Conservation (phyloP, 1,140 invertebrate species). For the Drosophila rhopaloa region DNA sequence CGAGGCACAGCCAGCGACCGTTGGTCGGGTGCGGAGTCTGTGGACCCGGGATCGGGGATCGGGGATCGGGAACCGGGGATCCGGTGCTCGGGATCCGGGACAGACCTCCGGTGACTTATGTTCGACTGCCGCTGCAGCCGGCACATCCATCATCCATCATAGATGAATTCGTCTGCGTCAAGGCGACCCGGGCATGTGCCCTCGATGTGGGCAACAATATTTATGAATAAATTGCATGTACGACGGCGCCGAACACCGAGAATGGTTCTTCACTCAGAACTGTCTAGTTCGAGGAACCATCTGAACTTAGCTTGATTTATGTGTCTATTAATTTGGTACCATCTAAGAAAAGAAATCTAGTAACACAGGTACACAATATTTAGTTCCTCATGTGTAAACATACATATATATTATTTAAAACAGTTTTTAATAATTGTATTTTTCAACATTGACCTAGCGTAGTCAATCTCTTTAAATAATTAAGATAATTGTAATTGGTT, state of each 20-base stretch:
- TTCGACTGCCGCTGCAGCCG: conserved; percentile 75
- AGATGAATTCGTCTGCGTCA: conserved; percentile 83
- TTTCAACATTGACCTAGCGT: too few relatives aligned
- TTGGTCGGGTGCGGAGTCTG: conserved; percentile 31
- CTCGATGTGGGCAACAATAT: conserved; percentile 77
- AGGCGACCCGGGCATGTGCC: conserved; percentile 61
- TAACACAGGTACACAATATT: too few relatives aligned
- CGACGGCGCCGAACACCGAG: conserved; percentile 41
- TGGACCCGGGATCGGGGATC: conserved; percentile 29
- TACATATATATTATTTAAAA: too few relatives aligned
- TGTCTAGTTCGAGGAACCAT: not conserved
- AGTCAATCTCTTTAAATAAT: too few relatives aligned
- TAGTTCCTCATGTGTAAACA: too few relatives aligned
- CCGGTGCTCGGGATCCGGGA: conserved; percentile 6
- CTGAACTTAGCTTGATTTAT: not conserved
- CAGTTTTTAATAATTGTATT: too few relatives aligned
- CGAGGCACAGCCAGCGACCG: conserved; percentile 11
- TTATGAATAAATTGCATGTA: conserved; percentile 82
- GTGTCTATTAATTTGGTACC: too few relatives aligned
- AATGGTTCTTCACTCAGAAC: not conserved
- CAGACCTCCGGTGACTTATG: conserved; percentile 70
- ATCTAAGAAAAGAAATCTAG: too few relatives aligned
- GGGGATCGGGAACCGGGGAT: conserved; percentile 3
- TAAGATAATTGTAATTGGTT: too few relatives aligned
- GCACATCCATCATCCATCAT: conserved; percentile 83